Evolutionary conservation across 2,888 invertebrate species (phyloP).

Genomic region (Drosophila algonquin): DNA sequence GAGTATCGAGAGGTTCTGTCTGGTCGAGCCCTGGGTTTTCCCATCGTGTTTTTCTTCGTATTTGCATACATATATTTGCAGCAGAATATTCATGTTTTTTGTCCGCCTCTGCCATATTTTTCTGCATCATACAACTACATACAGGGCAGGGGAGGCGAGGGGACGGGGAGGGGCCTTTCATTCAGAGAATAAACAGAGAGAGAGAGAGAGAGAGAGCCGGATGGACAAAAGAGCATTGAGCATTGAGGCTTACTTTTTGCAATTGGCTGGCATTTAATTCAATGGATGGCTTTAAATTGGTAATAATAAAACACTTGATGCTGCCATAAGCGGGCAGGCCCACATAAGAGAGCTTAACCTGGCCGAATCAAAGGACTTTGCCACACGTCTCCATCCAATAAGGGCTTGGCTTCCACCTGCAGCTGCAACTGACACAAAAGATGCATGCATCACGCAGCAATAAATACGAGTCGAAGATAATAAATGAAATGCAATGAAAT

Average conservation of each 20-base stretch:
- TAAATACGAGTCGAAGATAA: background rate
- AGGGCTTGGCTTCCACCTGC: background rate
- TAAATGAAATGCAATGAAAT: background rate
- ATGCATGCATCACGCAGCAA: background rate
- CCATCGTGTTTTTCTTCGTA: constrained; percentile 21
- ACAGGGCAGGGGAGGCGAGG: too few species aligned
- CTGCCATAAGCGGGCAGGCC: too few species aligned
- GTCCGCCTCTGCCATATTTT: constrained; percentile 20
- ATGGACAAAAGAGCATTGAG: constrained; percentile 36
- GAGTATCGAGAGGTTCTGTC: constrained; percentile 23
- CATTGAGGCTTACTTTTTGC: constrained; percentile 19
- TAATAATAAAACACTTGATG: constrained; percentile 45
- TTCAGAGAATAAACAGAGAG: constrained; percentile 15
- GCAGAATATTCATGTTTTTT: constrained; percentile 27
- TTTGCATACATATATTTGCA: constrained; percentile 39
- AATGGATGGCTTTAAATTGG: constrained; percentile 44
- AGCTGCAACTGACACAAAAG: background rate
- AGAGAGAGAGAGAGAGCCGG: background rate
- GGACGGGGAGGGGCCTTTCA: constrained; percentile 11
- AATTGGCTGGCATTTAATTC: constrained; percentile 30
- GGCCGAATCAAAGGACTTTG: constrained; percentile 22
- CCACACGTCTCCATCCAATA: background rate
- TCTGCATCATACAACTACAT: constrained; percentile 12
- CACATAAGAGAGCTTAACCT: constrained; percentile 5
- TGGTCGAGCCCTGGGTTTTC: constrained; percentile 9